Base-by-base conservation (phyloP, 1,140 invertebrate species). In the Lasaia peninsularis region DNA sequence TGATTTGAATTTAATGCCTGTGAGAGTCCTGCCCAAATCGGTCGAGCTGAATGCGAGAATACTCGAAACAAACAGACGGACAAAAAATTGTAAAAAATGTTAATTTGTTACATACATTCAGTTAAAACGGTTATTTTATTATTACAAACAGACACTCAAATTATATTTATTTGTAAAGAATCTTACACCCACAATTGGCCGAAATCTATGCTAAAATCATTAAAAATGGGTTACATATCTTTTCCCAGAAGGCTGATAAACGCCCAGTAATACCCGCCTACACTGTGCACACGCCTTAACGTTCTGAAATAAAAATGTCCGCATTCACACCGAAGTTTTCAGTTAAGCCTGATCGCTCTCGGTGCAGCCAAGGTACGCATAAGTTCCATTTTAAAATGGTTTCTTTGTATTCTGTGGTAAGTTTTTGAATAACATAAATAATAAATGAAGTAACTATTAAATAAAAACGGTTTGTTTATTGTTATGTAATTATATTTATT, bases 251-350 rank as follows among this genome's bases (percentile, higher is more conserved):
- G 56, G 11, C 20, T 35, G 40, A 9, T 12, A 50, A 9, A 35
- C 28, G n/a, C 24, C 18, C 40, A 14, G 40, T n/a, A 14, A 48
- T 21, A 21, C 10, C 24, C 52, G 16, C 58, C 48, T 35, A 56
- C 52, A 52, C 33, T 61, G 59, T 56, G 35, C 53, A 54, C 59
- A 21, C 14, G 21, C 53, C 53, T 56, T 33, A n/a, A 24, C 12
- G 18, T 31, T 9, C 33, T 33, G 20, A 52, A 52, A 61, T 56
- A 61, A 61, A 53, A 55, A 37, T 40, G 53, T 52, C 50, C 33
- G 20, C 34, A 28, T 28, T 21, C 35, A 52, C 49, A 14, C 12
- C 24, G 20, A 16, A 31, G 52, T n/a, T 54, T 31, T 50, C 53
- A 61, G 59, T 61, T 48, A 8, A 49, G 18, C 53, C 10, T 37